A percentile compares a stretch with the other conserved stretches of the same genome.
Evolutionary conservation across 1,140 invertebrate species (phyloP).

Genomic region (Ruditapes philippinarum): DNA sequence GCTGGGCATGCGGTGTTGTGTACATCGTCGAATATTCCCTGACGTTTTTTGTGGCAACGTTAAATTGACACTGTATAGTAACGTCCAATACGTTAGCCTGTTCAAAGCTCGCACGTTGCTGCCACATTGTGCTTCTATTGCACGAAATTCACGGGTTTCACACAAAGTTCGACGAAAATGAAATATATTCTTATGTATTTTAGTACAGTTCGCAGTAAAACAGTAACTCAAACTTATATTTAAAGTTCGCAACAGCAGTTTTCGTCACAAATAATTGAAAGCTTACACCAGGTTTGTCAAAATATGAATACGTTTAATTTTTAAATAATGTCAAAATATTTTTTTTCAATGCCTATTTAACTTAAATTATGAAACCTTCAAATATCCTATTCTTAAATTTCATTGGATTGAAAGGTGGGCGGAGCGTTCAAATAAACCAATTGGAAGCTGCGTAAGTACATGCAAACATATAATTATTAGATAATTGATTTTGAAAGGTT

Average conservation of each 20-base stretch:
- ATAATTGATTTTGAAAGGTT: slow-evolving; percentile 39
- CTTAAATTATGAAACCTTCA: slow-evolving; percentile 8
- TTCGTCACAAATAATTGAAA: too few species aligned
- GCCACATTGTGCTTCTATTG: slow-evolving; percentile 23
- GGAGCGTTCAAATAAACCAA: slow-evolving; percentile 56
- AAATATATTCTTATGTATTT: too few species aligned
- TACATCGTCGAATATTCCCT: slow-evolving; percentile 29
- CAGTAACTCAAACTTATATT: background rate
- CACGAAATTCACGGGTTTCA: background rate
- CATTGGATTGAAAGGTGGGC: slow-evolving; percentile 62
- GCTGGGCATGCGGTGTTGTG: background rate
- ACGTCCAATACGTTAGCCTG: slow-evolving; percentile 55
- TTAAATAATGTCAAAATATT: background rate
- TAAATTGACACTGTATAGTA: slow-evolving; percentile 61
- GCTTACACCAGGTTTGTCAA: too few species aligned
- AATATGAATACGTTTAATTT: background rate
- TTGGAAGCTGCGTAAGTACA: slow-evolving; percentile 47
- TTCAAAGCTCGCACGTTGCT: slow-evolving; percentile 33
- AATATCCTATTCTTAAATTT: slow-evolving; percentile 36
- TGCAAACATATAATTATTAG: slow-evolving; percentile 62
- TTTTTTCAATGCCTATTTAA: slow-evolving; percentile 19
- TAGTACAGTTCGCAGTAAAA: too few species aligned
- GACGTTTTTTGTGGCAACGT: slow-evolving; percentile 59
- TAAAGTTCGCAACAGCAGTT: too few species aligned
- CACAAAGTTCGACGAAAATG: background rate